Conservation (phyloP, 2,888 invertebrate species). For the Morinoia aosen region DNA sequence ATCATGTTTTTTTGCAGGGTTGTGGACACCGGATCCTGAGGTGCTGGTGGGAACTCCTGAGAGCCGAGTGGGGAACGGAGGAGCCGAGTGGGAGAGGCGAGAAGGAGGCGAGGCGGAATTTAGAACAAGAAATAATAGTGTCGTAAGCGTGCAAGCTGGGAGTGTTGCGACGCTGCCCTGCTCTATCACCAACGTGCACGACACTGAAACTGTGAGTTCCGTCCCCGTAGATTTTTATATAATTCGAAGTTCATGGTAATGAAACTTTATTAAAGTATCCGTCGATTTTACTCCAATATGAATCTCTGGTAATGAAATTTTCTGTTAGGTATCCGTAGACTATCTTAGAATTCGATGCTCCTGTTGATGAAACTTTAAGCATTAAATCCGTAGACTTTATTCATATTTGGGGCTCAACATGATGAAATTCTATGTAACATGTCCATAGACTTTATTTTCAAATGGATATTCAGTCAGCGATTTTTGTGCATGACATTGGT, state of each 20-base stretch:
- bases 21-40: conserved; percentile 49
- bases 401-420: neutral
- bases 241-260: neutral
- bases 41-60: conserved; percentile 44
- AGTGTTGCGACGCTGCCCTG: conserved; percentile 19
- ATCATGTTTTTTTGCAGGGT: neutral
- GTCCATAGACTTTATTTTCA: too few species aligned
- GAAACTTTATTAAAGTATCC: neutral
- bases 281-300: too few species aligned
- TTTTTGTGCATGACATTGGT: too few species aligned
- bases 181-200: conserved; percentile 33
- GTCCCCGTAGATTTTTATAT: neutral
- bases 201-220: conserved; percentile 32
- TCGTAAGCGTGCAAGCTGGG: conserved; percentile 41
- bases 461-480: too few species aligned
- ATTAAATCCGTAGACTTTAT: neutral
- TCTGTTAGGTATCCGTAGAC: neutral
- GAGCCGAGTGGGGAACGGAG: neutral
- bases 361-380: neutral
- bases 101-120: conserved; percentile 14
- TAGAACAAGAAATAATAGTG: conserved; percentile 37
- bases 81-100: conserved; percentile 8
- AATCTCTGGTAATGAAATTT: too few species aligned
- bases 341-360: neutral
- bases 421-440: too few species aligned